phyloP scores from a whole-genome alignment of 2,113 vertebrate species.

The Ploceus nigricollis region DNA sequence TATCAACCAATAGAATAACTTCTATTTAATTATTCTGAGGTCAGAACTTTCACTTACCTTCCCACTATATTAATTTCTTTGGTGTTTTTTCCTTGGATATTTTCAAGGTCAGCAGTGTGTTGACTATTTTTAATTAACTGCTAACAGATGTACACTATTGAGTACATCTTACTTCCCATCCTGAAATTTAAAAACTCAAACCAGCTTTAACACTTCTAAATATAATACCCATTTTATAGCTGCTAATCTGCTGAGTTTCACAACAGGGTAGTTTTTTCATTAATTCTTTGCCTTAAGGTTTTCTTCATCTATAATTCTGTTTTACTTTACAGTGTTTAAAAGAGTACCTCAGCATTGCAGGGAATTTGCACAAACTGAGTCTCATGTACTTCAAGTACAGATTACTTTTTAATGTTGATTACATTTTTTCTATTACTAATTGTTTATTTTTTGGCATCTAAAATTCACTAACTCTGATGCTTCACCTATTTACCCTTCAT shows the following conservation, averaged over 20 bases:
- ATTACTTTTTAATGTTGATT: background rate
- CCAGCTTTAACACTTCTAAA: constrained; percentile 58
- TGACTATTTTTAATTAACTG: constrained; percentile 47
- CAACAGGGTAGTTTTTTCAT: constrained; percentile 56
- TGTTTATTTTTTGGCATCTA: background rate
- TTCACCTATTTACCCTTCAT: background rate
- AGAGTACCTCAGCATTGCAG: background rate
- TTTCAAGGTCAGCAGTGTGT: constrained; percentile 31
- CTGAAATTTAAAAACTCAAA: constrained; percentile 55
- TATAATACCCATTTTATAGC: constrained; percentile 56
- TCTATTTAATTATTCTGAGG: constrained; percentile 22
- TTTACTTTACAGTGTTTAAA: constrained; percentile 61
- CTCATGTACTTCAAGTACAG: background rate
- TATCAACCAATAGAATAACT: background rate
- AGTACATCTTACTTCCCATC: background rate
- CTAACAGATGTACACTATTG: background rate
- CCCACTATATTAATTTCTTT: background rate
- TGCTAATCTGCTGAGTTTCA: constrained; percentile 66
- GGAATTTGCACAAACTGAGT: constrained; percentile 1
- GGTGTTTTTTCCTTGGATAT: background rate
- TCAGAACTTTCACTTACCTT: constrained; percentile 1
- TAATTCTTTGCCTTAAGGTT: constrained; percentile 65
- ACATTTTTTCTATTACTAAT: background rate
- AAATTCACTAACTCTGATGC: background rate
- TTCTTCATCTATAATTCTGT: constrained; percentile 58